Evolutionary conservation across 2,113 vertebrate genomes (phyloP), one percentile per base, ranked within the genome.

Genomic region (Epinephelus lanceolatus): DNA sequence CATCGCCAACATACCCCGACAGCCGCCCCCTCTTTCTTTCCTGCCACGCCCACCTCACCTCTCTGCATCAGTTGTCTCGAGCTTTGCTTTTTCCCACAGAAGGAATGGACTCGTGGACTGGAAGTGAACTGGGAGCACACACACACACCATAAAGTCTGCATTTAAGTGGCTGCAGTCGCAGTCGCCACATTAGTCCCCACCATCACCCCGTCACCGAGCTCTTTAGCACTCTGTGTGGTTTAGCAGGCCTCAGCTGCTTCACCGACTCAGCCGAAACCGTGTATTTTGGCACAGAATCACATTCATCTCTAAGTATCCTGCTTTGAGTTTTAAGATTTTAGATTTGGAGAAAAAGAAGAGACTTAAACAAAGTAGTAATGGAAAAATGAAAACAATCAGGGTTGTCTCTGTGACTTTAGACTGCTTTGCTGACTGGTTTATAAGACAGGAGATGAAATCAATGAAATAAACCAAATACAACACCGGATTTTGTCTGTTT

Each of bases 381-480:
- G 57, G 30, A 80, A 79, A 78, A 74, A 59, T 80, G 67, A 91
- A 92, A 91, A 91, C 92, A 94, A 94, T 95, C 94, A 93, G 91
- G 88, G 91, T 93, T 92, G 87, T 93, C 87, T 94, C 88, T 92
- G 89, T 92, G 94, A 91, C 93, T 85, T 75, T 83, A 89, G 91
- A 93, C 88, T 86, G 89, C 88, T 93, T 91, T 85, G 85, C 82
- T 90, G 90, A 88, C 88, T 89, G 93, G 93, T 95, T 95, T 91
- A 91, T 91, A 80, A 87, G 78, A 87, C 74, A 56, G 80, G 81
- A 92, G 88, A 92, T 85, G 74, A 92, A 92, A 91, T 88, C 84
- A 72, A 33, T 88, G 69, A 87, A 96, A 96, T 96, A 96, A 95
- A 96, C 94, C 94, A 95, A 95, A 96, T 95, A 89, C 91, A 79